Evolutionary conservation across 2,888 invertebrate genomes (phyloP).

Genomic region (Scaptomyza reducta): DNA sequence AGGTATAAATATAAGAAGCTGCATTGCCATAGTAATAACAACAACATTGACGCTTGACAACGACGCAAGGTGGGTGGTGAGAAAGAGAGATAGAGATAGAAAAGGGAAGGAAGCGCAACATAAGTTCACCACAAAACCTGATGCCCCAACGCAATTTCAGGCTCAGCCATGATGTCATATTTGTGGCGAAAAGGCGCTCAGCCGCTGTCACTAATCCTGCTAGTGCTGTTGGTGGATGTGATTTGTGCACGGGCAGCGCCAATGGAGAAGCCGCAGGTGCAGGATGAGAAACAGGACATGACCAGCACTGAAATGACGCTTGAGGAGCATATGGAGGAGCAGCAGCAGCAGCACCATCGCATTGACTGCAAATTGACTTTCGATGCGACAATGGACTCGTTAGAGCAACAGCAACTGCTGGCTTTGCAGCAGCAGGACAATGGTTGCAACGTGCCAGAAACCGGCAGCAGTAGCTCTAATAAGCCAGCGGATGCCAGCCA

Average conservation of each 20-base stretch:
- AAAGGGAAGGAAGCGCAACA: background rate
- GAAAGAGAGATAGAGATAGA: background rate
- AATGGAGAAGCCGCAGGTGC: slow-evolving; percentile 4
- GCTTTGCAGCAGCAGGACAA: slow-evolving; percentile 35
- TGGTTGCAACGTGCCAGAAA: slow-evolving; percentile 43
- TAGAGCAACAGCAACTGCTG: slow-evolving; percentile 48
- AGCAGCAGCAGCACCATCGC: slow-evolving; percentile 22
- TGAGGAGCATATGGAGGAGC: slow-evolving; percentile 17
- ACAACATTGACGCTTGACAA: slow-evolving; percentile 14
- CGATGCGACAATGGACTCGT: slow-evolving; percentile 78
- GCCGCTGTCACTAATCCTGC: slow-evolving; percentile 62
- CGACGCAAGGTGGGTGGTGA: background rate
- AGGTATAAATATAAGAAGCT: slow-evolving; percentile 65
- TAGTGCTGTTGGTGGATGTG: slow-evolving; percentile 43
- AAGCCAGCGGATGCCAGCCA: slow-evolving; percentile 53
- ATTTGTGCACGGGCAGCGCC: slow-evolving; percentile 50
- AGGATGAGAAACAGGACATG: slow-evolving; percentile 8
- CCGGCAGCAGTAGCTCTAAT: slow-evolving; percentile 50
- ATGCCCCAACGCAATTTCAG: slow-evolving; percentile 49
- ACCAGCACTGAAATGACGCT: slow-evolving; percentile 19
- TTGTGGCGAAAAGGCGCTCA: slow-evolving; percentile 43
- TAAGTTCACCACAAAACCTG: slow-evolving; percentile 1
- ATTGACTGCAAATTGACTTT: slow-evolving; percentile 76
- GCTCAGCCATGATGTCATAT: slow-evolving; percentile 54
- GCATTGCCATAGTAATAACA: slow-evolving; percentile 33